Conservation (phyloP, 2,888 invertebrate genomes). For the Pollenia angustigena region DNA sequence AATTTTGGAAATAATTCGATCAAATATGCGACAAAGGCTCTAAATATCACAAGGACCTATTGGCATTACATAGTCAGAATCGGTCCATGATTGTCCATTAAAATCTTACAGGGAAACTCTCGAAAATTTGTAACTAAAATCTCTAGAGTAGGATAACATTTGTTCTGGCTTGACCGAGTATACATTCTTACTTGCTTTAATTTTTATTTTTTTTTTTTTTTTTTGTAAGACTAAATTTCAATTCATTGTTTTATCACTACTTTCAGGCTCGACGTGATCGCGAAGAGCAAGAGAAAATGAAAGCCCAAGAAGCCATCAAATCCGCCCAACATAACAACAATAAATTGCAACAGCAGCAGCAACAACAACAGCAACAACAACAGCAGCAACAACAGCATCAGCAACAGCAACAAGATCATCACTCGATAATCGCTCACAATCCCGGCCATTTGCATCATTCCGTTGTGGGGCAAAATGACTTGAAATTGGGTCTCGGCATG, state of each 20-base stretch:
- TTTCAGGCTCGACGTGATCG: constrained; percentile 91
- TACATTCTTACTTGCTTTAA: too few relatives aligned
- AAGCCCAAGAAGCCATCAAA: constrained; percentile 94
- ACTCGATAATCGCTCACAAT: constrained; percentile 84
- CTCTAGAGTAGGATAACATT: too few relatives aligned
- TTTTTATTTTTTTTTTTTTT: too few relatives aligned
- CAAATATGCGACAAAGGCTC: too few relatives aligned
- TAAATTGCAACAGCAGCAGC: constrained; percentile 82
- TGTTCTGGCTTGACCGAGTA: too few relatives aligned
- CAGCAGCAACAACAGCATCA: constrained; percentile 81
- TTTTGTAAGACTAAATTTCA: background rate
- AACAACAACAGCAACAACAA: constrained; percentile 81
- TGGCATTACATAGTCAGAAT: too few relatives aligned
- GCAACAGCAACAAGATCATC: constrained; percentile 81
- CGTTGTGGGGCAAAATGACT: constrained; percentile 84
- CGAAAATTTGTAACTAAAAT: too few relatives aligned
- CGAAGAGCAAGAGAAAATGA: constrained; percentile 95
- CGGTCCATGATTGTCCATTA: too few relatives aligned
- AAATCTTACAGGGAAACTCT: too few relatives aligned
- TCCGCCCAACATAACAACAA: constrained; percentile 92
- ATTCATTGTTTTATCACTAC: background rate
- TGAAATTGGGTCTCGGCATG: constrained; percentile 84
- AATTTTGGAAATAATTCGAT: too few relatives aligned
- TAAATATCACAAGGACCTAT: too few relatives aligned
- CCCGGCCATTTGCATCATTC: constrained; percentile 84